Evolutionary conservation across 2,797 vertebrate genomes (phyloP), one percentile per base, ranked within the genome.

Genomic region (Gallinago solitaria): DNA sequence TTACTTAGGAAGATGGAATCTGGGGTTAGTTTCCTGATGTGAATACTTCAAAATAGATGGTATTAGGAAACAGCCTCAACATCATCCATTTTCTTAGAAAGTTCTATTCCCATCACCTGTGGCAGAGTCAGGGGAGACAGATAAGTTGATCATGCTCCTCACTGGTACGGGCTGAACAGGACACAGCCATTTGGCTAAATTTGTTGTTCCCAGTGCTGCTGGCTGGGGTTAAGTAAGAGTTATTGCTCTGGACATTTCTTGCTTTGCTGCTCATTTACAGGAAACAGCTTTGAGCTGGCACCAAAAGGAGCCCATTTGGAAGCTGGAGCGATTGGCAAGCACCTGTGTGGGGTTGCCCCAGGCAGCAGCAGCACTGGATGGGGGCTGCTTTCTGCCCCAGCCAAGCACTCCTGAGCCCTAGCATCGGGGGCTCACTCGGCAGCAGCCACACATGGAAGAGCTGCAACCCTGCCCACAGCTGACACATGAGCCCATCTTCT

Each of bases 121-220:
- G 13, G 11, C 16, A 30, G 51, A 57, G 17, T 13, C 12, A 12
- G 48, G 39, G 16, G 32, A 7, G 30, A 51, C 9, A 45, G 32
- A 32, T 15, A 24, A 18, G 43, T 67, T 16, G 15, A 23, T 9
- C 9, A 7, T 7, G 20, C 9, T 73, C 37, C 48, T 54, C 30
- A 27, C 2, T 16, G 9, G 0, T 32, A 43, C 1, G 0, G 41
- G 23, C 30, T 2, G 1, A 78, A 30, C 28, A 75, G 57, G 41
- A 50, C 54, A 21, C 7, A 8, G 32, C 11, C 35, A 11, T 16
- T 14, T 24, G 57, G 45, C 21, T 45, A 53, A 43, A 51, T 15
- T 32, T 82, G 25, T 25, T 57, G 23, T 43, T 73, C 76, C 48
- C 33, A 32, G 37, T 54, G 70, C 75, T 86, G 35, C 56, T 69